Percentiles rank a stretch among this genome's conserved stretches.
Evolutionary conservation across 1,140 invertebrate genomes (phyloP).

Genomic region (Halictus rubicundus): DNA sequence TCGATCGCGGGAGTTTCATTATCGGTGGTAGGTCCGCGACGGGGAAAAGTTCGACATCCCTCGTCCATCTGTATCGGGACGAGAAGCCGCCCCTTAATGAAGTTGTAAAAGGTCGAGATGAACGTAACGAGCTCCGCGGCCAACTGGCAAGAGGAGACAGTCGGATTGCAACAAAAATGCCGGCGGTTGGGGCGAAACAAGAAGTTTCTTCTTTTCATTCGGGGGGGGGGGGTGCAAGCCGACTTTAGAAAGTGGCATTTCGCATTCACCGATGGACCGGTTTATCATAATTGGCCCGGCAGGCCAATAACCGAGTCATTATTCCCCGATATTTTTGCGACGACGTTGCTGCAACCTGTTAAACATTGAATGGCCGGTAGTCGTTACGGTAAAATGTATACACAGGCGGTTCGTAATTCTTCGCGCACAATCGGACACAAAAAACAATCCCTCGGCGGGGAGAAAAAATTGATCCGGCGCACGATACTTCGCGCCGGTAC

Average conservation of each 20-base stretch:
- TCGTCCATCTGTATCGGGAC: not conserved
- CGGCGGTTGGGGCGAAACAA: conserved; percentile 5
- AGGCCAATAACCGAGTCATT: conserved; percentile 47
- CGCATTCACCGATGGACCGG: conserved; percentile 58
- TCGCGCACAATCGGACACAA: not conserved
- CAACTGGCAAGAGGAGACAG: not conserved
- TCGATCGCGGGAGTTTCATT: not conserved
- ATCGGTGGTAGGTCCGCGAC: not conserved
- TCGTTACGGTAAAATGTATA: not conserved
- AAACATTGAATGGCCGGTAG: not conserved
- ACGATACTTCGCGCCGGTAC: not conserved
- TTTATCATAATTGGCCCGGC: conserved; percentile 49
- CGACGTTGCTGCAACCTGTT: conserved; percentile 33
- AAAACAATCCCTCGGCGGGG: not conserved
- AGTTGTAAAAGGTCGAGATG: conserved; percentile 15
- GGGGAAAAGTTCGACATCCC: not conserved
- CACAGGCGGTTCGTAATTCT: not conserved
- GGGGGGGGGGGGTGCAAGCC: not conserved
- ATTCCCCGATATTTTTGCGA: conserved; percentile 40
- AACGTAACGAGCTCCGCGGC: conserved; percentile 12
- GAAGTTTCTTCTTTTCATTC: conserved; percentile 25
- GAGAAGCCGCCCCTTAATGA: not conserved
- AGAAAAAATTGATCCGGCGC: not conserved
- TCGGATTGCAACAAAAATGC: conserved; percentile 9
- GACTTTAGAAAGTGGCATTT: conserved; percentile 53